Percentiles rank a stretch among this genome's conserved stretches.
These are phyloP conservation scores for Orthosia incerta DNA, from an alignment of 2,888 invertebrate genomes.

Conservation along the genomic window DNA sequence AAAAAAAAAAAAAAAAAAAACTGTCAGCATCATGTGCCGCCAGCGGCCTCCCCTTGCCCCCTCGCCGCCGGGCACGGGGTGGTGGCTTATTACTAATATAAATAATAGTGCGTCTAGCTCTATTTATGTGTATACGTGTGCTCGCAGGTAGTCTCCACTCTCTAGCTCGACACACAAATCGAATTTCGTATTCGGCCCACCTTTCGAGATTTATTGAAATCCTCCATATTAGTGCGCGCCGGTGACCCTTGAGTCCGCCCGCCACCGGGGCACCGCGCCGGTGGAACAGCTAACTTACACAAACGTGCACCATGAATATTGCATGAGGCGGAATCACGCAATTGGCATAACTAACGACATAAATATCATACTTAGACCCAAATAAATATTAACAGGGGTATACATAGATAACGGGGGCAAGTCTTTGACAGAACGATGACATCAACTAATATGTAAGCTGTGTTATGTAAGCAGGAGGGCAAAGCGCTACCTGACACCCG, in stretches of 20 bases:
- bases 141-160: conserved; percentile 33
- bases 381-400: conserved; percentile 5
- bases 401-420: background rate
- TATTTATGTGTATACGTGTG: conserved; percentile 32
- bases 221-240: conserved; percentile 18
- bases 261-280: background rate
- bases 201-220: conserved; percentile 52
- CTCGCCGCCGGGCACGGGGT: background rate
- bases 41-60: background rate
- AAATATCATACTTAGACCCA: conserved; percentile 17
- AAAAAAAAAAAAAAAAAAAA: too few relatives aligned
- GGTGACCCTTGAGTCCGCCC: background rate
- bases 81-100: conserved; percentile 57
- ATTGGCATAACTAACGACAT: conserved; percentile 28
- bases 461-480: conserved; percentile 1
- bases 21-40: conserved; percentile 8
- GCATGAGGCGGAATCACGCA: conserved; percentile 29
- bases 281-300: conserved; percentile 12
- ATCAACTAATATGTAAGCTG: background rate
- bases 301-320: conserved; percentile 42
- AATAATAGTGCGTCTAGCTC: conserved; percentile 37
- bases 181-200: conserved; percentile 42
- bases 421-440: background rate
- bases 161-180: conserved; percentile 37
- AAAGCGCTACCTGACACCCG: conserved; percentile 9